phyloP scores from a whole-genome alignment of 2,797 vertebrate genomes.

The Anas georgica region DNA sequence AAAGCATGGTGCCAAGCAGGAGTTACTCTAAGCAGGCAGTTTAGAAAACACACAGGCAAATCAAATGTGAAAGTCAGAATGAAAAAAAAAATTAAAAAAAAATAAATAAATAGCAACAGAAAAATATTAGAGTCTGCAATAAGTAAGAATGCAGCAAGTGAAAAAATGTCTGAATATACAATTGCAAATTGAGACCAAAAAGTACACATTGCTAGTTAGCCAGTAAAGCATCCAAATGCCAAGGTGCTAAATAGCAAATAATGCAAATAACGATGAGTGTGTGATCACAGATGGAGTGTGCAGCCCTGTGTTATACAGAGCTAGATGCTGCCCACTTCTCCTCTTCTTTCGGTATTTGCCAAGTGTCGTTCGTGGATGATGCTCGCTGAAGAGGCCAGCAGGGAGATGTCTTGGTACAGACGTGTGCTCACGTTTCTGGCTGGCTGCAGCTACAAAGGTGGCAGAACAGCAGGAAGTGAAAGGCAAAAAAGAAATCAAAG shows the following conservation, averaged over 20 bases:
- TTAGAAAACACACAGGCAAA: neutral
- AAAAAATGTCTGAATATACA: neutral
- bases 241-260: neutral
- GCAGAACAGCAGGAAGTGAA: neutral
- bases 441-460: neutral
- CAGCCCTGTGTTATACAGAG: neutral
- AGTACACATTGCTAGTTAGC: neutral
- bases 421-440: fast-evolving
- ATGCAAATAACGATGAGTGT: neutral
- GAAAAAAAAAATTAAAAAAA: too few relatives aligned
- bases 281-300: neutral
- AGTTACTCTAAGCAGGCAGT: neutral
- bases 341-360: neutral
- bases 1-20: neutral
- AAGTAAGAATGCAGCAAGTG: neutral
- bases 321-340: neutral
- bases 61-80: neutral
- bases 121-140: neutral
- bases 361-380: fast-evolving
- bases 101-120: neutral
- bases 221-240: neutral
- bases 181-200: neutral
- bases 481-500: neutral
- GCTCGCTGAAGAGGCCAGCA: neutral
- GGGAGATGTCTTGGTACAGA: neutral